Evolutionary conservation across 2,797 vertebrate genomes (phyloP).

Genomic region (Thamnophis elegans): DNA sequence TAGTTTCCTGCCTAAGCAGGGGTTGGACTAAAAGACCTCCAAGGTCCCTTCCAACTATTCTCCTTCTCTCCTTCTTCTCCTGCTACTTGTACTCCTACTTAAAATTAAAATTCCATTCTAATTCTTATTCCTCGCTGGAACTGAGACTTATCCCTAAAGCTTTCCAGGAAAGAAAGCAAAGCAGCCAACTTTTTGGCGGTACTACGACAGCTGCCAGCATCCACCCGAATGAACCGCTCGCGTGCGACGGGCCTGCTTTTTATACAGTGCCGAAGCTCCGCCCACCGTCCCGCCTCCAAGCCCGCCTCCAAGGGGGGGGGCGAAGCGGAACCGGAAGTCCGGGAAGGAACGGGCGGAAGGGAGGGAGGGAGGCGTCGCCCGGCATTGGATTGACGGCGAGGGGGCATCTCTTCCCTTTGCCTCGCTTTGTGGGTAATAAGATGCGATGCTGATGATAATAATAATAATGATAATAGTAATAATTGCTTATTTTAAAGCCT

Average conservation of each 20-base stretch:
- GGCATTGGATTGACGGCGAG: background rate
- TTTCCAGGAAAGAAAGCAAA: background rate
- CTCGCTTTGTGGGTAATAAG: background rate
- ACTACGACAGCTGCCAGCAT: fast-evolving
- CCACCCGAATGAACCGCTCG: background rate
- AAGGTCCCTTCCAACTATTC: too few species aligned
- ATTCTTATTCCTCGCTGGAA: too few species aligned
- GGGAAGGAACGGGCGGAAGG: background rate
- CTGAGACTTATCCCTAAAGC: too few species aligned
- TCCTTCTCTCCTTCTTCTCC: too few species aligned
- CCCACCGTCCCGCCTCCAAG: fast-evolving
- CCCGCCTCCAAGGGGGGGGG: background rate
- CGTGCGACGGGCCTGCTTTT: background rate
- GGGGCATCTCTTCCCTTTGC: background rate
- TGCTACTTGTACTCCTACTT: too few species aligned
- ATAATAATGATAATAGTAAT: background rate
- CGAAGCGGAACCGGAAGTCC: conserved; percentile 37
- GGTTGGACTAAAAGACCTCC: too few species aligned
- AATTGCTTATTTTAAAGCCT: background rate
- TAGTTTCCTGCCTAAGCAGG: too few species aligned
- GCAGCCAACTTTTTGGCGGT: too few species aligned
- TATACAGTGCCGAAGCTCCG: background rate
- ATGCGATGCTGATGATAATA: background rate
- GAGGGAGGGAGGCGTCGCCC: fast-evolving
- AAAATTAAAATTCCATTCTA: too few species aligned